Evolutionary conservation across 2,888 invertebrate species (phyloP).

Genomic region (Parnassius apollo): DNA sequence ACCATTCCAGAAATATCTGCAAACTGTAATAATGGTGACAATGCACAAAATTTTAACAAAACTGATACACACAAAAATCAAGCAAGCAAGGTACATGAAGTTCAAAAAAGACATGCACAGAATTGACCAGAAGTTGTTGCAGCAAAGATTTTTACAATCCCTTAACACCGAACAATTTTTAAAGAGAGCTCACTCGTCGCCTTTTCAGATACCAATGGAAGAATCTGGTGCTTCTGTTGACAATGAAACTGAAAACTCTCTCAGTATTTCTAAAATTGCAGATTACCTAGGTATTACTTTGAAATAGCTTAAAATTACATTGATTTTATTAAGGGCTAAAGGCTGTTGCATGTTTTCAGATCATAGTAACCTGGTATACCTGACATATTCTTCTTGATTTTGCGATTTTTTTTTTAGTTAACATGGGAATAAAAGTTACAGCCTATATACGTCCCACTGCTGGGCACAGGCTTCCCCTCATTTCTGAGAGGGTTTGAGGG

Average conservation of each 20-base stretch:
- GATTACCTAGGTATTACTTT: conserved; percentile 59
- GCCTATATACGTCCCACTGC: no score
- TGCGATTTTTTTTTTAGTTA: no score
- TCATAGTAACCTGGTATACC: no score
- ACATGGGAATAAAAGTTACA: no score
- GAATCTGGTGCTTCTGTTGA: conserved; percentile 54
- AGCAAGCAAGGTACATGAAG: conserved; percentile 5
- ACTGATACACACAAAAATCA: conserved; percentile 1
- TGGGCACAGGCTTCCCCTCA: no score
- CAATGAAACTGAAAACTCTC: conserved; percentile 50
- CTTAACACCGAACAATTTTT: conserved; percentile 47
- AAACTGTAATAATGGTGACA: conserved; percentile 10
- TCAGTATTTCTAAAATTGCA: conserved; percentile 69
- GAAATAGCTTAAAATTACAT: background rate
- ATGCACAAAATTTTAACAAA: background rate
- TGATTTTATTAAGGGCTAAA: no score
- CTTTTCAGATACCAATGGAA: conserved; percentile 46
- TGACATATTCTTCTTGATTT: no score
- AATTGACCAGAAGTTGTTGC: conserved; percentile 19
- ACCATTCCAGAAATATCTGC: conserved; percentile 21
- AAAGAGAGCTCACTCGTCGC: conserved; percentile 50
- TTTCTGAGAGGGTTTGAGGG: no score
- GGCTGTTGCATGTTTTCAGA: no score
- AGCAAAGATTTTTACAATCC: conserved; percentile 15
- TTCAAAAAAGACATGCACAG: conserved; percentile 11